Evolutionary conservation across 2,113 vertebrate species (phyloP).

Genomic region (Psilopogon haemacephalus): DNA sequence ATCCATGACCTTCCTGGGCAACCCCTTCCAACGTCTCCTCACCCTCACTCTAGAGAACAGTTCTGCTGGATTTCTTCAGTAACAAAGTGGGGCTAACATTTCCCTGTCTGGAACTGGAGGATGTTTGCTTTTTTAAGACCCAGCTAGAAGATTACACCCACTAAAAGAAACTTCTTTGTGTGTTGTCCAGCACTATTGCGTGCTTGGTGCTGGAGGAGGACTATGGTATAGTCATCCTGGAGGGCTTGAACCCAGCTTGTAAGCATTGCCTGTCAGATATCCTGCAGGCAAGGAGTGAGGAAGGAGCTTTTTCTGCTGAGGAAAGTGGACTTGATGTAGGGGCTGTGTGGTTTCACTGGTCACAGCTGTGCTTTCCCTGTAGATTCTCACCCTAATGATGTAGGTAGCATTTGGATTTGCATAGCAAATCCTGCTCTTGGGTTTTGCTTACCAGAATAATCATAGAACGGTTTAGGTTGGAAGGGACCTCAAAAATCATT

Average conservation of each 20-base stretch:
- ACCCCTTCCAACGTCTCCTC: too few relatives aligned
- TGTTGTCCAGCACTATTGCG: rapidly evolving
- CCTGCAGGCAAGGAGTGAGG: neutral
- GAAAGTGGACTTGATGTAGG: neutral
- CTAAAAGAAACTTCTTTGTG: neutral
- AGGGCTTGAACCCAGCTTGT: neutral
- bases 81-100: neutral
- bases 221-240: neutral
- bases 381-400: neutral
- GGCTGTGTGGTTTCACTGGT: neutral
- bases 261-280: neutral
- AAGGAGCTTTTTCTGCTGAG: neutral
- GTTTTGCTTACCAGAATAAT: neutral
- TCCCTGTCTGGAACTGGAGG: neutral
- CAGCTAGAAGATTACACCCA: neutral
- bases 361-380: neutral
- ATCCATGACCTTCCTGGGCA: too few relatives aligned
- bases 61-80: neutral
- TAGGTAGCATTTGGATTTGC: neutral
- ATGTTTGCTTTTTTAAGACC: neutral
- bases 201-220: neutral
- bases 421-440: neutral
- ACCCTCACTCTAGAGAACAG: neutral
- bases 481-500: too few relatives aligned
- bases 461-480: too few relatives aligned